These are phyloP conservation scores for Eustalomyia histrio DNA, from an alignment of 2,888 invertebrate species.

Conservation along the genomic window DNA sequence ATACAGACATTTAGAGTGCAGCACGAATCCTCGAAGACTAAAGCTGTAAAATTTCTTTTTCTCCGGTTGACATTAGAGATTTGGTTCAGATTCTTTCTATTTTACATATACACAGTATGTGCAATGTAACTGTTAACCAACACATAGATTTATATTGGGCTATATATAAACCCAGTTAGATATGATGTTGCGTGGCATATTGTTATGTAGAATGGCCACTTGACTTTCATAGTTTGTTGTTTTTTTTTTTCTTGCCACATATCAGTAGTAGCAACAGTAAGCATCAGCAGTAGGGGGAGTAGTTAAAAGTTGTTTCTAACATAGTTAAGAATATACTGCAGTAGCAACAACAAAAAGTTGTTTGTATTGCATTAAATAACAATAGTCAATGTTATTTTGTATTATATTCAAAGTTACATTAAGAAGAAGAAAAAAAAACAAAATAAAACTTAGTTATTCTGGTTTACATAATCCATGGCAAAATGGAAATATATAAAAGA, in stretches of 20 bases:
- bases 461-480: slow-evolving; percentile 61
- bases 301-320: slow-evolving; percentile 21
- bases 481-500: slow-evolving; percentile 61
- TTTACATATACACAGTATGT: background rate
- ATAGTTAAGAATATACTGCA: slow-evolving; percentile 1
- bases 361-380: slow-evolving; percentile 38
- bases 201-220: slow-evolving; percentile 29
- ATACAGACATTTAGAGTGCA: background rate
- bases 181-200: slow-evolving; percentile 31
- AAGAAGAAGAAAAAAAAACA: slow-evolving; percentile 3
- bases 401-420: background rate
- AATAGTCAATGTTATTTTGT: slow-evolving; percentile 17
- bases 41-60: too few relatives aligned
- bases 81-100: too few relatives aligned
- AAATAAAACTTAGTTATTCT: slow-evolving; percentile 59
- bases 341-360: slow-evolving; percentile 17
- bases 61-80: too few relatives aligned
- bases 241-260: background rate
- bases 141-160: background rate
- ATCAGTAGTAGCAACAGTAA: background rate
- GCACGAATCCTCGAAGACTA: background rate
- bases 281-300: background rate
- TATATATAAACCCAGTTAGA: background rate
- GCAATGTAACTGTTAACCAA: background rate
- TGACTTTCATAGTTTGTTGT: slow-evolving; percentile 35